phyloP scores from a whole-genome alignment of 2,888 invertebrate species.

The Parthenolecanium corni region DNA sequence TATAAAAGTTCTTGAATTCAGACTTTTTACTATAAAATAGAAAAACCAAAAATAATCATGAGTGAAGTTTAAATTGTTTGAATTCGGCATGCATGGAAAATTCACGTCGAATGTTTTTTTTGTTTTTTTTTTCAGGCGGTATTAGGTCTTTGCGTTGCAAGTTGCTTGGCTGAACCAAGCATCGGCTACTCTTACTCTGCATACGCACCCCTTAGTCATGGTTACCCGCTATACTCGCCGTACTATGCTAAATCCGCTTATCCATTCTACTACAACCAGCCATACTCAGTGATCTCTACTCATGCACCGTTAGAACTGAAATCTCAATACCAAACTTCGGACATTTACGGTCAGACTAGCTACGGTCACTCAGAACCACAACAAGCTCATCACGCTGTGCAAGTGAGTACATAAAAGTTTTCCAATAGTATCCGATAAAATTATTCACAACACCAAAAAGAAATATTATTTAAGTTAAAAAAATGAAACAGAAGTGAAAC shows the following conservation, averaged over 20 bases:
- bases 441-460: too few relatives aligned
- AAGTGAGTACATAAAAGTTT: conserved; percentile 32
- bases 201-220: conserved; percentile 19
- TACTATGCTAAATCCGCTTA: conserved; percentile 14
- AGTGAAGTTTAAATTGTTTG: too few relatives aligned
- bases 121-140: conserved; percentile 44
- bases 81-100: too few relatives aligned
- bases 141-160: conserved; percentile 44
- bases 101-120: too few relatives aligned
- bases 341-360: conserved; percentile 39
- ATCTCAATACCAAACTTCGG: conserved; percentile 41
- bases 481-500: too few relatives aligned
- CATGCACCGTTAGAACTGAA: conserved; percentile 35
- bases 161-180: conserved; percentile 32
- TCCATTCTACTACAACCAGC: conserved; percentile 19
- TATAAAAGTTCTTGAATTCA: too few relatives aligned
- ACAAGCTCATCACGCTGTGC: conserved; percentile 39
- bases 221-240: not conserved
- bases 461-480: too few relatives aligned
- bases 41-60: too few relatives aligned
- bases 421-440: not conserved
- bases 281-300: conserved; percentile 33
- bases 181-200: conserved; percentile 32
- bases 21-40: too few relatives aligned
- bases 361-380: conserved; percentile 40